Conservation (phyloP, 1,140 invertebrate species). For the Hydropsyche tenuis region DNA sequence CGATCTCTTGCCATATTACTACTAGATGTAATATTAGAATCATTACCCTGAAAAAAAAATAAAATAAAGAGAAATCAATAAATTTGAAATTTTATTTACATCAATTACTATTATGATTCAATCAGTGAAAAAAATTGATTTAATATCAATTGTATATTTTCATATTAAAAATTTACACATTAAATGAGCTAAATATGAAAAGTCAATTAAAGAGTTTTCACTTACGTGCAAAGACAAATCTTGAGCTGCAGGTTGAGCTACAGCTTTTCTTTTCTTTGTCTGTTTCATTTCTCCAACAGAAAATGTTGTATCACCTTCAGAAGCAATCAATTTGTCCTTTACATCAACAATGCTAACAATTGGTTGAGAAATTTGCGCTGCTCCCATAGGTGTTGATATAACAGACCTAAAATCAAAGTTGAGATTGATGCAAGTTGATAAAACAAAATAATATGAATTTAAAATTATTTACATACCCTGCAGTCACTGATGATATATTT, state of each 20-base stretch:
- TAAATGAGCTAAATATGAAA: no score
- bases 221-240: slow-evolving; percentile 24
- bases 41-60: slow-evolving; percentile 5
- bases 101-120: no score
- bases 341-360: not conserved
- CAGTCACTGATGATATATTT: not conserved
- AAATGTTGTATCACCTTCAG: not conserved
- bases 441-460: not conserved
- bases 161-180: not conserved
- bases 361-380: not conserved
- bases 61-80: no score
- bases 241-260: slow-evolving; percentile 26
- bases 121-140: no score
- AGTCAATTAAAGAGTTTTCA: no score
- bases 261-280: slow-evolving; percentile 46
- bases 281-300: slow-evolving; percentile 39
- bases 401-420: slow-evolving; percentile 9
- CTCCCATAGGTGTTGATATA: not conserved
- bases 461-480: not conserved
- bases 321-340: slow-evolving; percentile 2
- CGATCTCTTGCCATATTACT: slow-evolving; percentile 4
- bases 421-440: no score
- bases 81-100: no score
- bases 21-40: not conserved
- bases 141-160: no score